phyloP scores from a whole-genome alignment of 1,140 invertebrate species.

The Colletes latitarsis region DNA sequence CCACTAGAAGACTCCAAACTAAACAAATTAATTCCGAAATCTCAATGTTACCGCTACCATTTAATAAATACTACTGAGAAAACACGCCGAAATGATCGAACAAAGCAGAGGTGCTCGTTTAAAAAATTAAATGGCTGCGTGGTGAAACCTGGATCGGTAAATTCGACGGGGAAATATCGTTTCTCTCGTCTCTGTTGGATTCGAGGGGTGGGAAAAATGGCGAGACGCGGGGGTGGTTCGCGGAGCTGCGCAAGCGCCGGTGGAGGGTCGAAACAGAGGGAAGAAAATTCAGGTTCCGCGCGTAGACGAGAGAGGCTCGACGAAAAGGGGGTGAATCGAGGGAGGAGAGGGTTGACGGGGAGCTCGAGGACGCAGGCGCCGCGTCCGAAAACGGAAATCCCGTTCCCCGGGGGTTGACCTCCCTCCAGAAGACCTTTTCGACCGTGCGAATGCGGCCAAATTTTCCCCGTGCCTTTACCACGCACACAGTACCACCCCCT shows the following conservation, averaged over 20 bases:
- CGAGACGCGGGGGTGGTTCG: conserved; percentile 22
- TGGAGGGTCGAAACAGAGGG: background rate
- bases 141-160: background rate
- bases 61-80: too few relatives aligned
- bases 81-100: too few relatives aligned
- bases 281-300: conserved; percentile 9
- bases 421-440: conserved; percentile 50
- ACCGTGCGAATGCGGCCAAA: conserved; percentile 53
- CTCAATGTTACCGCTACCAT: too few relatives aligned
- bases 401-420: conserved; percentile 45
- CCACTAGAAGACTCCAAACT: background rate
- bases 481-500: background rate
- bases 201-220: conserved; percentile 19
- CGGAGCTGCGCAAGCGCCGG: conserved; percentile 7
- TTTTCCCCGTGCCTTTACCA: conserved; percentile 48
- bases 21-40: too few relatives aligned
- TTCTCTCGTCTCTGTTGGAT: conserved; percentile 2
- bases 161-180: conserved; percentile 25
- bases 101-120: too few relatives aligned
- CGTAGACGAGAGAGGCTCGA: conserved; percentile 3
- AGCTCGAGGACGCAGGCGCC: conserved; percentile 57
- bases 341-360: conserved; percentile 37
- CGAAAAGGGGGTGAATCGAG: conserved; percentile 27
- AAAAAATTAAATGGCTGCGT: too few relatives aligned
- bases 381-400: conserved; percentile 52